These are phyloP conservation scores for Delia radicum DNA, from an alignment of 1,140 invertebrate genomes.

Conservation along the genomic window DNA sequence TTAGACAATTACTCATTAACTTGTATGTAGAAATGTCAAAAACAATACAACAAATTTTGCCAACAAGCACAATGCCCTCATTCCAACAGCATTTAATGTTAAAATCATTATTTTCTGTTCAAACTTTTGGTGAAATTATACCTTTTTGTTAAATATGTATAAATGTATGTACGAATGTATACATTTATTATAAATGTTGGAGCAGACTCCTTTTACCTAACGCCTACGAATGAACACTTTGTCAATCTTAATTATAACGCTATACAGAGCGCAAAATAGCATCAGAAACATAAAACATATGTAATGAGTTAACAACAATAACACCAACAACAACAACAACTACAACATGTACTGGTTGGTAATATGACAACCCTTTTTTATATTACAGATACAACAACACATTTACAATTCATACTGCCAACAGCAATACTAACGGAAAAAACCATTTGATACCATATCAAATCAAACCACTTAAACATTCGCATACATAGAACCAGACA, in stretches of 20 bases:
- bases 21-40: background rate
- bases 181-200: background rate
- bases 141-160: background rate
- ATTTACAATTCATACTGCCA: background rate
- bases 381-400: background rate
- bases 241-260: slow-evolving; percentile 17
- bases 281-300: background rate
- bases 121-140: background rate
- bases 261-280: background rate
- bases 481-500: too few relatives aligned
- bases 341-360: background rate
- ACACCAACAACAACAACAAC: background rate
- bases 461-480: too few relatives aligned
- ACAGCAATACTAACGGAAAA: too few relatives aligned
- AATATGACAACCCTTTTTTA: background rate
- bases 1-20: slow-evolving; percentile 22
- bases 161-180: too few relatives aligned
- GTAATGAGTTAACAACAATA: background rate
- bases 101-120: background rate
- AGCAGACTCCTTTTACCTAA: background rate
- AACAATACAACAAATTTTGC: slow-evolving; percentile 8
- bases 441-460: too few relatives aligned
- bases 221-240: slow-evolving; percentile 17
- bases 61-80: background rate
- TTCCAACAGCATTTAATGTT: background rate